These are phyloP conservation scores for Oasisia sp. DNA, from an alignment of 2,888 invertebrate species.

Conservation along the genomic window DNA sequence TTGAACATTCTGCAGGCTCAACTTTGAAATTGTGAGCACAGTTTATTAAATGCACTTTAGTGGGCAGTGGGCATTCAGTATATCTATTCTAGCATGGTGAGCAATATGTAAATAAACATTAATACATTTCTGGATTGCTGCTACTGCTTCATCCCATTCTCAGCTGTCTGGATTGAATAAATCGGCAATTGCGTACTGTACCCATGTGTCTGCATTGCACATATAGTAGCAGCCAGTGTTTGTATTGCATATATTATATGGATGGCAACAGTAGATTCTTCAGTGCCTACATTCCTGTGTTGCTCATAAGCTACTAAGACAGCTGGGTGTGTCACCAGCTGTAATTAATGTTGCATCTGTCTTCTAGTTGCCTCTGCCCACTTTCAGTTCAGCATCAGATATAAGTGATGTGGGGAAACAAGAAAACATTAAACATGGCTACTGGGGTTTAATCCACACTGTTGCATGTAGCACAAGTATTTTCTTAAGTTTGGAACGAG, in stretches of 20 bases:
- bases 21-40: too few species aligned
- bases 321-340: not conserved
- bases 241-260: not conserved
- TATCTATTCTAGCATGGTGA: too few species aligned
- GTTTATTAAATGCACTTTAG: too few species aligned
- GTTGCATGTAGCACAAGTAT: not conserved
- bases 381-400: not conserved
- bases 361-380: not conserved
- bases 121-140: not conserved
- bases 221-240: not conserved
- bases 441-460: too few species aligned
- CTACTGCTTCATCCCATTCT: not conserved
- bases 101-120: too few species aligned
- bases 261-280: not conserved
- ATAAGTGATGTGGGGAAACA: not conserved
- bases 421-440: too few species aligned
- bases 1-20: too few species aligned
- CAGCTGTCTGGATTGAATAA: not conserved
- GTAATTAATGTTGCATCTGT: conserved; percentile 17
- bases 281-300: not conserved
- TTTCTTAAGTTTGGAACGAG: not conserved
- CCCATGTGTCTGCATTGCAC: not conserved
- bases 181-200: not conserved
- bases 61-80: too few species aligned
- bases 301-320: not conserved